These are phyloP conservation scores for Pseudomyrmex gracilis DNA, from an alignment of 1,140 invertebrate species.

Conservation along the genomic window DNA sequence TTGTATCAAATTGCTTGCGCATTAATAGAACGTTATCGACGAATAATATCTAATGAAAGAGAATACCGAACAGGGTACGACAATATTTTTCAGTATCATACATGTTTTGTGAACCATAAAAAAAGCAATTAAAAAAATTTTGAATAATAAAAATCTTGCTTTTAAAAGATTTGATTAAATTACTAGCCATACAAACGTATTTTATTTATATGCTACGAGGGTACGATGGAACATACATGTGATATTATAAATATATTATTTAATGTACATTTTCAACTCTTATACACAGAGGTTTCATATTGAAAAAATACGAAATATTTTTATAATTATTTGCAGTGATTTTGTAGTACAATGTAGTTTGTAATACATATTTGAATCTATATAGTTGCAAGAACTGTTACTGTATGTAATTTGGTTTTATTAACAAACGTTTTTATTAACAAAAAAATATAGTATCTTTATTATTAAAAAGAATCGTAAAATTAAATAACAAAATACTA, in stretches of 20 bases:
- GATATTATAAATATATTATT: background rate
- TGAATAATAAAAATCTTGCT: no score
- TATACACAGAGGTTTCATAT: no score
- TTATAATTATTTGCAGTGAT: background rate
- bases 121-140: no score
- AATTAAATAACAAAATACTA: slow-evolving; percentile 25
- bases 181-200: background rate
- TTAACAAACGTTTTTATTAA: slow-evolving; percentile 26
- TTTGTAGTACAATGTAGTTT: background rate
- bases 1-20: slow-evolving; percentile 7
- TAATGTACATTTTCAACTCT: no score
- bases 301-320: background rate
- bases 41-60: slow-evolving; percentile 2
- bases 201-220: background rate
- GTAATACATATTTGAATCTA: background rate
- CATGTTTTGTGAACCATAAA: background rate
- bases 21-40: background rate
- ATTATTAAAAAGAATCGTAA: background rate
- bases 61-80: background rate
- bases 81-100: no score
- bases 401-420: background rate
- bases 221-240: background rate
- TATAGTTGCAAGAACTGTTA: background rate
- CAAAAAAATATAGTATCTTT: slow-evolving; percentile 5
- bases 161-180: background rate